Percentiles rank a stretch among this genome's conserved stretches.
Evolutionary conservation across 2,888 invertebrate species (phyloP).

Genomic region (Calephelis perditalis): DNA sequence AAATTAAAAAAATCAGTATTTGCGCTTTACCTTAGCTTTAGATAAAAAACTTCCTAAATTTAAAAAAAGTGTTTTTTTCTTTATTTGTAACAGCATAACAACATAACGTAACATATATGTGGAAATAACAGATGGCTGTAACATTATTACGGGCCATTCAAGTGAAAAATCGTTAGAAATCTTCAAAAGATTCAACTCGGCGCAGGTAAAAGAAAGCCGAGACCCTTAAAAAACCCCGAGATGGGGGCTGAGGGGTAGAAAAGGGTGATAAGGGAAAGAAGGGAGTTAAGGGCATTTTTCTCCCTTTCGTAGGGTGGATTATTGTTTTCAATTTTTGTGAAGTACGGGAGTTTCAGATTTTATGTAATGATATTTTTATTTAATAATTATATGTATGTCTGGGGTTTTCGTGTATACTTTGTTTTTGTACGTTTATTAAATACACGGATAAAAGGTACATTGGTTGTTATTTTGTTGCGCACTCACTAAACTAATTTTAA

Average conservation of each 20-base stretch:
- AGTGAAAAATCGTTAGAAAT: conserved; percentile 27
- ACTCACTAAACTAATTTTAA: no score
- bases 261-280: conserved; percentile 13
- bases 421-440: no score
- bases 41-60: no score
- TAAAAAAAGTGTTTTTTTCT: no score
- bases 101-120: not conserved
- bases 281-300: conserved; percentile 55
- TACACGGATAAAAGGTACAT: no score
- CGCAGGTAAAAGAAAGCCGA: conserved; percentile 63
- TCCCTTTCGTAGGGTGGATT: conserved; percentile 39
- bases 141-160: not conserved
- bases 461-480: no score
- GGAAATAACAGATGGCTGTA: not conserved
- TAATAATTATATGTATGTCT: not conserved
- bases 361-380: conserved; percentile 7
- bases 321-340: conserved; percentile 58
- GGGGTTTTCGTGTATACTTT: no score
- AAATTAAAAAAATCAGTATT: no score
- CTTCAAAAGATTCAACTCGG: conserved; percentile 45
- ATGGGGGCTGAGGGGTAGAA: conserved; percentile 32
- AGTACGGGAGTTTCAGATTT: conserved; percentile 23
- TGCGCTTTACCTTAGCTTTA: no score
- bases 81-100: no score
- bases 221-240: conserved; percentile 60